Evolutionary conservation across 2,888 invertebrate genomes (phyloP).

Genomic region (Tineola bisselliella): DNA sequence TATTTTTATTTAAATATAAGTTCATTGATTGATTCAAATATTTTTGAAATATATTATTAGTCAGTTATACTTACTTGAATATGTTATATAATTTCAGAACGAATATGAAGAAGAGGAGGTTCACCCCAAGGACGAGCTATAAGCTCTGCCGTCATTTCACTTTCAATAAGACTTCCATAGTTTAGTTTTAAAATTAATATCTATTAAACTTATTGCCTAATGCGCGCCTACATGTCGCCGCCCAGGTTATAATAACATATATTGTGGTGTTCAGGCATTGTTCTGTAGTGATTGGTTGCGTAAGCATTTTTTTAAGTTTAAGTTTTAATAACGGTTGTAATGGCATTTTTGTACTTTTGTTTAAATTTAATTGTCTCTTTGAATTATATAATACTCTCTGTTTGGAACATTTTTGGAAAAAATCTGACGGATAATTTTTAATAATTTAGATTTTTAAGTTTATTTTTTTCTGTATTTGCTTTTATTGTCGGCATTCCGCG

Average conservation of each 20-base stretch:
- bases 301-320: not conserved
- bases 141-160: slow-evolving; percentile 44
- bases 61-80: not conserved
- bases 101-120: slow-evolving; percentile 77
- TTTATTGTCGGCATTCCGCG: not conserved
- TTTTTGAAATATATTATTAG: too few species aligned
- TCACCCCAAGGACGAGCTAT: slow-evolving; percentile 82
- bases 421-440: not conserved
- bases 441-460: not conserved
- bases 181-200: slow-evolving; percentile 28
- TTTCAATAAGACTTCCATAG: slow-evolving; percentile 52
- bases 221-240: not conserved
- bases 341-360: not conserved
- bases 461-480: not conserved
- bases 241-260: not conserved
- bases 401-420: not conserved
- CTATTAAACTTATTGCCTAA: slow-evolving; percentile 36
- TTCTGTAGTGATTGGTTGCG: not conserved
- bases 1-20: too few species aligned
- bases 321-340: not conserved
- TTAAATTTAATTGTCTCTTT: not conserved
- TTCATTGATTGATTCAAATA: too few species aligned
- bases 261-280: not conserved
- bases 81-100: slow-evolving; percentile 44
- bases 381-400: not conserved